phyloP scores from a whole-genome alignment of 2,113 vertebrate species.

The Paraplagusia blochii region DNA sequence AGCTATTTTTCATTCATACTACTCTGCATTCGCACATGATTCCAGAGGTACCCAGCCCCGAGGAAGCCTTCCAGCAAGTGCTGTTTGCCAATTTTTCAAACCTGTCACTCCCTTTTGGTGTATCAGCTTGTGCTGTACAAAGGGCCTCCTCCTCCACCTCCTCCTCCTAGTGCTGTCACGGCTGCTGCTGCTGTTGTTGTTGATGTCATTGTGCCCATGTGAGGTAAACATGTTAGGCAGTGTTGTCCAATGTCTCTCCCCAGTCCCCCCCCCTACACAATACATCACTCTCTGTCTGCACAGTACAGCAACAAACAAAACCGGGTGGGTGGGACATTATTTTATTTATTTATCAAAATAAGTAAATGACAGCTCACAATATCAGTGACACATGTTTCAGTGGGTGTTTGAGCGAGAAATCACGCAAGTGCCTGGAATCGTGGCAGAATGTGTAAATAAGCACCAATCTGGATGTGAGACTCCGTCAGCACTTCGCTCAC shows the following conservation, averaged over 20 bases:
- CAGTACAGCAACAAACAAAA: slow-evolving; percentile 6
- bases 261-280: slow-evolving; percentile 4
- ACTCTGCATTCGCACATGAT: slow-evolving; percentile 65
- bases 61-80: slow-evolving; percentile 68
- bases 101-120: slow-evolving; percentile 63
- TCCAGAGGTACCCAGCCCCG: slow-evolving; percentile 63
- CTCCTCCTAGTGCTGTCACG: slow-evolving; percentile 38
- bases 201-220: slow-evolving; percentile 51
- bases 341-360: background rate
- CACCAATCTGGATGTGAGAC: background rate
- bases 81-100: slow-evolving; percentile 67
- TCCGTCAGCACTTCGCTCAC: background rate
- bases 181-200: slow-evolving; percentile 20
- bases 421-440: slow-evolving; percentile 14
- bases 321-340: slow-evolving; percentile 12
- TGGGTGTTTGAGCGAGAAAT: slow-evolving; percentile 25
- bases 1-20: slow-evolving; percentile 67
- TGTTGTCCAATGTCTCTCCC: too few relatives aligned
- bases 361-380: slow-evolving; percentile 13
- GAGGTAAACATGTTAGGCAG: slow-evolving; percentile 53
- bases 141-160: slow-evolving; percentile 45
- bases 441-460: slow-evolving; percentile 20
- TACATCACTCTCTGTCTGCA: slow-evolving; percentile 28
- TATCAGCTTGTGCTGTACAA: slow-evolving; percentile 66
- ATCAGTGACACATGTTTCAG: slow-evolving; percentile 12